These are phyloP conservation scores for Campoletis sonorensis DNA, from an alignment of 1,140 invertebrate genomes.

Conservation along the genomic window DNA sequence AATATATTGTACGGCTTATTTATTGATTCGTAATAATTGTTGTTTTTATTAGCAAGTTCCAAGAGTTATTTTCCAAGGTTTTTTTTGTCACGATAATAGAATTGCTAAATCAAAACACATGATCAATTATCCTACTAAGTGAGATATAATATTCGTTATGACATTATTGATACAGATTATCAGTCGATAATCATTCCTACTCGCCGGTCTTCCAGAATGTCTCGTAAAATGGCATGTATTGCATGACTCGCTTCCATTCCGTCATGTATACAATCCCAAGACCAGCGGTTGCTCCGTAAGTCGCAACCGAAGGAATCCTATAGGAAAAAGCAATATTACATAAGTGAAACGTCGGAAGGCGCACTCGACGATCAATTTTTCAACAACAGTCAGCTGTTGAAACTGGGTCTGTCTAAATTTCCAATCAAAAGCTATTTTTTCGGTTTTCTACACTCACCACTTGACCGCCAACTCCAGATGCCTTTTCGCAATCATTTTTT, in stretches of 20 bases:
- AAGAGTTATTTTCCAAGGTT: too few relatives aligned
- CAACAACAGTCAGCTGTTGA: not conserved
- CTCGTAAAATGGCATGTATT: conserved; percentile 85
- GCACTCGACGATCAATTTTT: not conserved
- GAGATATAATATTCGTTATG: not conserved
- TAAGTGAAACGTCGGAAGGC: not conserved
- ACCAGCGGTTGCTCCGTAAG: conserved; percentile 80
- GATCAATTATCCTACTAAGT: not conserved
- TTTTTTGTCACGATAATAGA: too few relatives aligned
- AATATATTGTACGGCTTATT: too few relatives aligned
- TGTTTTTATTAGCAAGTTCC: too few relatives aligned
- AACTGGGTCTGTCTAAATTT: too few relatives aligned
- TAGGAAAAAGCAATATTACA: conserved; percentile 50
- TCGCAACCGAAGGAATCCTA: conserved; percentile 79
- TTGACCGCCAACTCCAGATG: conserved; percentile 53
- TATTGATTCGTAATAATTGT: too few relatives aligned
- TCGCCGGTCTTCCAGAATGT: conserved; percentile 81
- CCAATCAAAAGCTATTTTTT: too few relatives aligned
- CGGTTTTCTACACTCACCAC: conserved; percentile 51
- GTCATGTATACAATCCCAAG: conserved; percentile 82
- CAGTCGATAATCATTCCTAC: conserved; percentile 31
- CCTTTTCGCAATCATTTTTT: conserved; percentile 46
- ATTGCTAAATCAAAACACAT: not conserved
- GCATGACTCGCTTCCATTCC: conserved; percentile 85
- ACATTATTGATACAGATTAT: conserved; percentile 31